A percentile compares a stretch with the other conserved stretches of the same genome.
Conservation (phyloP, 2,888 invertebrate species). For the Zaprionus obscuricornis region DNA sequence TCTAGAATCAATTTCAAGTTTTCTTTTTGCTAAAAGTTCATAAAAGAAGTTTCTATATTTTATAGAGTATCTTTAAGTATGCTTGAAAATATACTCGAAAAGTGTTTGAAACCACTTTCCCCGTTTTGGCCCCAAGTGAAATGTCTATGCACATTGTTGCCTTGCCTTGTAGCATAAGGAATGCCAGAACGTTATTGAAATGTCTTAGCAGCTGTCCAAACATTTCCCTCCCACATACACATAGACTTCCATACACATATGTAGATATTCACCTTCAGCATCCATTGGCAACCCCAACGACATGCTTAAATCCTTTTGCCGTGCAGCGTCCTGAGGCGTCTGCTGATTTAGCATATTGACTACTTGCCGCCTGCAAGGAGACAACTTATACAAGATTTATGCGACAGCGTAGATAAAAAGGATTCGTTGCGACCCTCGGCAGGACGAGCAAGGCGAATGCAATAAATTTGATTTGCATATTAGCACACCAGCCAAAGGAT, state of each 20-base stretch:
- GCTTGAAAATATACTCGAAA: conserved; percentile 17
- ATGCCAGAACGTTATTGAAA: conserved; percentile 67
- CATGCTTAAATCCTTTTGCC: too few relatives aligned
- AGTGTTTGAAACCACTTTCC: too few relatives aligned
- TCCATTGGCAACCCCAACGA: too few relatives aligned
- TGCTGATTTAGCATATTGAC: conserved; percentile 80
- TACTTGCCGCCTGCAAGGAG: too few relatives aligned
- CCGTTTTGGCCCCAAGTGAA: not conserved
- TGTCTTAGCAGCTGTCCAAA: conserved; percentile 77
- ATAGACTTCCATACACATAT: too few relatives aligned
- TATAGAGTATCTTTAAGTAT: conserved; percentile 20
- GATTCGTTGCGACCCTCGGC: conserved; percentile 59
- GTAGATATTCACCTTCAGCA: conserved; percentile 2
- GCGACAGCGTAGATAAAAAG: conserved; percentile 74
- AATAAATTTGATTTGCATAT: conserved; percentile 80
- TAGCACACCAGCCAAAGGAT: conserved; percentile 65
- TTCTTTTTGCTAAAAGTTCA: too few relatives aligned
- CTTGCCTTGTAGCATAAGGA: conserved; percentile 46
- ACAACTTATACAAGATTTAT: too few relatives aligned
- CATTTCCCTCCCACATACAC: conserved; percentile 34
- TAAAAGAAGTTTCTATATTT: too few relatives aligned
- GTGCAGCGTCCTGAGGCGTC: conserved; percentile 35
- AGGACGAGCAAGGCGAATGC: conserved; percentile 47
- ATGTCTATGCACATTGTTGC: conserved; percentile 48
- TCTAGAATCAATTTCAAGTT: too few relatives aligned